Base-by-base conservation (phyloP, 2,797 vertebrate genomes). In the Chelmon rostratus region DNA sequence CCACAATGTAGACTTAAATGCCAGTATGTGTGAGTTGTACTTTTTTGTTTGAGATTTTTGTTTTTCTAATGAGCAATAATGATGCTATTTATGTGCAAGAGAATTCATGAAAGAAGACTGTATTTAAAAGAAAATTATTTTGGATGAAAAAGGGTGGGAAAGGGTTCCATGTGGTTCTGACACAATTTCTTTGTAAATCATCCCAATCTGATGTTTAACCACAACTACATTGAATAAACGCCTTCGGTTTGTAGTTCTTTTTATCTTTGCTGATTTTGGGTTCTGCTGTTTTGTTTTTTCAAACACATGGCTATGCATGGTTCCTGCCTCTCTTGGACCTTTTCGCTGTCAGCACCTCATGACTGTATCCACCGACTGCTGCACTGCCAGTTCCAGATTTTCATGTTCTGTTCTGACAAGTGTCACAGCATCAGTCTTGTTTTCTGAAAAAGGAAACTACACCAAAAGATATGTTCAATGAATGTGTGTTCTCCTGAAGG, bases 51-150 rank as follows among this genome's bases (percentile, higher is more conserved):
- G 69, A 84, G 63, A 74, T 69, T 49, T 78, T 69, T 86, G 77
- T 81, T 88, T 80, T 88, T 85, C 82, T 89, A 92, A 93, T 93
- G 91, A 93, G 95, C 94, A 96, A 95, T 95, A 96, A 94, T 84
- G 59, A 91, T 90, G 86, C 91, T 94, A 95, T 95, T 95, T 95
- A 95, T 95, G 91, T 94, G 92, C 58, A 42, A 88, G 86, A 92
- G 82, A 84, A 82, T 90, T 90, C 82, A 78, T 78, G 61, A 62
- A 70, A 74, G 81, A 70, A 59, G 85, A 81, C 63, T 91, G 89
- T 93, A 93, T 91, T 93, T 89, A 92, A 92, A 87, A 86, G 59
- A 81, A 84, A 78, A 53, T 81, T 69, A 84, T 90, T 90, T 89
- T 81, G 84, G 78, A 86, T 68, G 71, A 63, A 81, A 66, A 75